Conservation (phyloP, 2,113 vertebrate genomes). For the Ceyx cyanopectus region DNA sequence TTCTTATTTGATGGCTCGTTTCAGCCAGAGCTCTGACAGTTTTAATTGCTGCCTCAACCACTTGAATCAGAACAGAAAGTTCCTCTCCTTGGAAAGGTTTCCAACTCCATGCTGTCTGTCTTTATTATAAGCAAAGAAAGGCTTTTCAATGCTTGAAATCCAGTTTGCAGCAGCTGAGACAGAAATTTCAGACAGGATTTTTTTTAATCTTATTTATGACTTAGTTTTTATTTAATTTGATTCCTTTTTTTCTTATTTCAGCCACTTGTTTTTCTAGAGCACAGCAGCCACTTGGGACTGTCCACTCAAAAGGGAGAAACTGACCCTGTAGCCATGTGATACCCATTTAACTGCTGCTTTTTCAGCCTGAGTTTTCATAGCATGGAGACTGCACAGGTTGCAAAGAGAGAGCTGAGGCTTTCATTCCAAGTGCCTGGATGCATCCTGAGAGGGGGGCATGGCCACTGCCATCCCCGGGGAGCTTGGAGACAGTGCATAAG, state of each 20-base stretch:
- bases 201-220: not conserved
- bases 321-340: not conserved
- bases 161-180: not conserved
- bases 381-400: not conserved
- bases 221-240: not conserved
- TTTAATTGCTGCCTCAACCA: not conserved
- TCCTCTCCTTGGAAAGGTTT: not conserved
- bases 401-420: not conserved
- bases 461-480: accelerated
- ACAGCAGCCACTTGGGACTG: not conserved
- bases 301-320: not conserved
- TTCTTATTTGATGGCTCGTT: not conserved
- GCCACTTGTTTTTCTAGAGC: not conserved
- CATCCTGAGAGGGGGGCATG: not conserved
- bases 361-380: not conserved
- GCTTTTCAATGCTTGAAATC: not conserved
- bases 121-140: not conserved
- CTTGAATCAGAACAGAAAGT: not conserved
- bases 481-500: accelerated
- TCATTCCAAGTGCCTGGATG: not conserved
- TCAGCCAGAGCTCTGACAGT: not conserved
- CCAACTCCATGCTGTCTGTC: not conserved
- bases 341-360: not conserved
- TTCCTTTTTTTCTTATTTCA: not conserved
- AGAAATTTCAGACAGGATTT: not conserved